Evolutionary conservation across 2,113 vertebrate species (phyloP), one percentile per base, ranked within the genome.

Genomic region (Herpailurus yagouaroundi): DNA sequence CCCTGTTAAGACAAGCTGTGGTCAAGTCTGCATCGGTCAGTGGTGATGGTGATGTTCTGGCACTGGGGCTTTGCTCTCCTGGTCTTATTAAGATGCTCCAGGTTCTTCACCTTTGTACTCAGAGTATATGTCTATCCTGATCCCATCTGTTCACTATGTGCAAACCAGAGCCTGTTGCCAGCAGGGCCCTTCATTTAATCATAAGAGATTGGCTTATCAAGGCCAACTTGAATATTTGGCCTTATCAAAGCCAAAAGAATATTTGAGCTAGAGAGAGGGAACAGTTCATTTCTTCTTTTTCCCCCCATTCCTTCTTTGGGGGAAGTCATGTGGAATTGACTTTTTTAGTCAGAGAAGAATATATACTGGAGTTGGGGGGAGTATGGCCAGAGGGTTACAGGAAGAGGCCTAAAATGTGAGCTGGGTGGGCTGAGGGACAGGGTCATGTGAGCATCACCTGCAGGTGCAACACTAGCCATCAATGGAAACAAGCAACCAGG

Each of bases 161-260:
- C 3, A 12, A 10, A n/a, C 4, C 0, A 4, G 60, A 52, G 81
- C 74, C 1, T 0, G 38, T 57, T 38, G 93, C 68, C 18, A 0
- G 4, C n/a, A 6, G 27, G 0, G 7, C 69, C 96, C n/a, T 96
- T 93, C 80, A 48, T 91, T 97, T 94, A 95, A 97, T 97, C 92
- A 55, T 89, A 88, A 1, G 0, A 11, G 91, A 36, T 92, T 91
- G 89, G 91, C 93, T 98, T 98, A n/a, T 83, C 60, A 97, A 97
- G 94, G 94, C 41, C 45, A 45, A 45, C 45, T 45, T 45, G 45
- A 45, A 45, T 45, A 45, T 45, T 45, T 45, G 45, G 45, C 45
- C 45, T 45, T 45, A 45, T 45, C 45, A 45, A 45, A 8, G 8
- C 45, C 45, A 45, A 45, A 45, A 74, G 48, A 2, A 45, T 52